phyloP scores from a whole-genome alignment of 2,113 vertebrate species.

The Reinhardtius hippoglossoides region DNA sequence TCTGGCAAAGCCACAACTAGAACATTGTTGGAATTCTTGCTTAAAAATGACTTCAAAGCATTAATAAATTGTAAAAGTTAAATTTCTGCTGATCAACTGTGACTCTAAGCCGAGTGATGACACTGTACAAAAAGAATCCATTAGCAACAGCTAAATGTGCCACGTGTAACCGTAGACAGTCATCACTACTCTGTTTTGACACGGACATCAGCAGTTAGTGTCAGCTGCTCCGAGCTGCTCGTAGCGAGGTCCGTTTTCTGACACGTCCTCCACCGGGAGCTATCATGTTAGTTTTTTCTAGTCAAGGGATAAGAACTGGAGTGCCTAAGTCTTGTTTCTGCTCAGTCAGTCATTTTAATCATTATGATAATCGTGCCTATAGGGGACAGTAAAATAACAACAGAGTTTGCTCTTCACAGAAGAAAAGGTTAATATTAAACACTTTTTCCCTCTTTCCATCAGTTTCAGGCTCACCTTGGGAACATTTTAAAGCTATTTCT shows the following conservation, averaged over 20 bases:
- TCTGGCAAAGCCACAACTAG: background rate
- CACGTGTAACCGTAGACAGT: background rate
- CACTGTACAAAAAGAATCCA: background rate
- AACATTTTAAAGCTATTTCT: slow-evolving; percentile 14
- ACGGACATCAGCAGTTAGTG: slow-evolving; percentile 26
- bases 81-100: background rate
- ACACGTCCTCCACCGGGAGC: slow-evolving; percentile 36
- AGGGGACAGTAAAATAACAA: background rate
- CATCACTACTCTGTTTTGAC: slow-evolving; percentile 1
- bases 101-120: background rate
- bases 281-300: slow-evolving; percentile 37
- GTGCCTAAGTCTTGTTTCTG: background rate
- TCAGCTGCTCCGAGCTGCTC: slow-evolving; percentile 34
- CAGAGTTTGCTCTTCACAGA: background rate
- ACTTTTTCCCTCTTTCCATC: background rate
- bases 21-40: background rate
- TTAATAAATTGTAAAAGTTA: too few species aligned
- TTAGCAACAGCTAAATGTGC: background rate
- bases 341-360: slow-evolving; percentile 4
- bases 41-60: background rate
- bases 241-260: slow-evolving; percentile 32
- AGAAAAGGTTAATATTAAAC: background rate
- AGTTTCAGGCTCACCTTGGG: background rate
- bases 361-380: background rate
- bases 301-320: slow-evolving; percentile 7